These are phyloP conservation scores for Merodon equestris DNA, from an alignment of 2,888 invertebrate genomes.

Conservation along the genomic window DNA sequence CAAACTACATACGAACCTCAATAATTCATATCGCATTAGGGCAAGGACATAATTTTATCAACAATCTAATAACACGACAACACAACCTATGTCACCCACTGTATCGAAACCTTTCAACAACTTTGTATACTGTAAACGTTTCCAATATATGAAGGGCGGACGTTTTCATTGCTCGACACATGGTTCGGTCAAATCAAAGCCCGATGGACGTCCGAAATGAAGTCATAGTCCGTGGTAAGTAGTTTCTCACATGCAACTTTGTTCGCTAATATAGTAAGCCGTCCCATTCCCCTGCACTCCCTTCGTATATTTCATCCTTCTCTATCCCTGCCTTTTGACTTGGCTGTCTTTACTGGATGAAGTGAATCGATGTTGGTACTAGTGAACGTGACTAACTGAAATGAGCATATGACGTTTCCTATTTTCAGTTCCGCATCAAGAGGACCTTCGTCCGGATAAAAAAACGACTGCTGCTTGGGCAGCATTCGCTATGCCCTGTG, in stretches of 20 bases:
- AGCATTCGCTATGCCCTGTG: slow-evolving; percentile 18
- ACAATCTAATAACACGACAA: no score
- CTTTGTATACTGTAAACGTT: no score
- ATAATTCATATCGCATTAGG: no score
- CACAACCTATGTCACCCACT: no score
- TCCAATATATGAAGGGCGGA: no score
- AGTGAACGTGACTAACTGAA: slow-evolving; percentile 13
- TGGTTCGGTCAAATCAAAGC: background rate
- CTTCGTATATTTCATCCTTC: background rate
- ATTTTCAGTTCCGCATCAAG: slow-evolving; percentile 13
- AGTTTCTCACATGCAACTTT: background rate
- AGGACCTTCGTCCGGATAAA: slow-evolving; percentile 37
- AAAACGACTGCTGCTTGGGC: no score
- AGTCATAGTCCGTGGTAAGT: slow-evolving; percentile 15
- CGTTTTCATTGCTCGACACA: background rate
- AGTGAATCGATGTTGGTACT: no score
- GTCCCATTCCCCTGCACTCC: background rate
- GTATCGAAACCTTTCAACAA: no score
- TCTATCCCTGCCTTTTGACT: background rate
- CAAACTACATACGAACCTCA: no score
- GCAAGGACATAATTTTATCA: no score
- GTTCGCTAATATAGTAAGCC: no score
- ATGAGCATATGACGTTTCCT: slow-evolving; percentile 19
- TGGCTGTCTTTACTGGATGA: no score
- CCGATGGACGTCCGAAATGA: background rate